These are phyloP conservation scores for Papilio glaucus DNA, from an alignment of 1,140 invertebrate genomes.

Conservation along the genomic window DNA sequence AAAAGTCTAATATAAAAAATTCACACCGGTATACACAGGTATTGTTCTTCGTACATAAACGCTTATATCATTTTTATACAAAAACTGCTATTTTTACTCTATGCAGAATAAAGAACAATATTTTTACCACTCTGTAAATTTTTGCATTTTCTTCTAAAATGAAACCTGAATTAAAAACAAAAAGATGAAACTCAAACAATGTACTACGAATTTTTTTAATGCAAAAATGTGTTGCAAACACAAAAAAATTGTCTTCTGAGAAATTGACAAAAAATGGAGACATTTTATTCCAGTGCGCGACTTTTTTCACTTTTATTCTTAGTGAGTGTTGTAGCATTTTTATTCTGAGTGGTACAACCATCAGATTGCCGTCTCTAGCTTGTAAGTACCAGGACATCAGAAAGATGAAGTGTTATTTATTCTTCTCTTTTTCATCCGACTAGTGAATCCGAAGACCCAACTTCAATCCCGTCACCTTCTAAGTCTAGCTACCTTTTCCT, in stretches of 20 bases:
- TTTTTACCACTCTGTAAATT: not conserved
- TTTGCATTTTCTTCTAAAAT: conserved; percentile 1
- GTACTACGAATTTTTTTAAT: not conserved
- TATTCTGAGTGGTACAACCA: too few relatives aligned
- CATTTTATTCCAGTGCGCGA: not conserved
- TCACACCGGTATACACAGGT: not conserved
- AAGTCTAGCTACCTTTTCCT: too few relatives aligned
- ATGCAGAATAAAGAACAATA: not conserved
- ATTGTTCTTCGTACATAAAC: not conserved
- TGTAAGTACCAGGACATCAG: too few relatives aligned
- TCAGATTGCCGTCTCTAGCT: too few relatives aligned
- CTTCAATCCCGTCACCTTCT: too few relatives aligned
- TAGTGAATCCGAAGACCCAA: too few relatives aligned
- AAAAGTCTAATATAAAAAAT: not conserved
- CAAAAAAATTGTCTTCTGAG: not conserved
- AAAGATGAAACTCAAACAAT: not conserved
- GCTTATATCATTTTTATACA: not conserved
- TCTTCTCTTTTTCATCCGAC: too few relatives aligned
- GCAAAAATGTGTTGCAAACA: not conserved
- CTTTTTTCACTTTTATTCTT: too few relatives aligned
- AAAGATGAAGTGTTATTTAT: too few relatives aligned
- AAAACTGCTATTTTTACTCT: not conserved
- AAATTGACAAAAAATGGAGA: not conserved
- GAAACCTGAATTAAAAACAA: conserved; percentile 5
- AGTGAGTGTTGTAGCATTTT: too few relatives aligned